These are phyloP conservation scores for rabbit (Oryctolagus cuniculus) DNA, from an alignment of 2,113 vertebrate species.

Conservation along the genomic window DNA sequence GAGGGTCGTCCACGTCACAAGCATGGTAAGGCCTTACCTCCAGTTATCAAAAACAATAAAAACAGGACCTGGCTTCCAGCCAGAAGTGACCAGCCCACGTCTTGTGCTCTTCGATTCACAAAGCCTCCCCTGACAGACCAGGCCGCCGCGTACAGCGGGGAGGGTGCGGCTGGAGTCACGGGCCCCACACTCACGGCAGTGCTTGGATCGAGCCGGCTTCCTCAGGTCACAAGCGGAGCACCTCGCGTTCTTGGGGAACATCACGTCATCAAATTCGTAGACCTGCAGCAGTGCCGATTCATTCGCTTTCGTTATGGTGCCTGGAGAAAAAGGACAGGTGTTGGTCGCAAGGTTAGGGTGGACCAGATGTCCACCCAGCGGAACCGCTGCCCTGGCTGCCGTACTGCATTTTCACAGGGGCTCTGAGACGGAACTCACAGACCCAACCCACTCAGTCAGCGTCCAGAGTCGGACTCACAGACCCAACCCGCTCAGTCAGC, in stretches of 20 bases:
- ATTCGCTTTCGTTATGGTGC: constrained; percentile 92
- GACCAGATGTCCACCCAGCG: background rate
- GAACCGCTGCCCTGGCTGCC: background rate
- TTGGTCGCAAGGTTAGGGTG: background rate
- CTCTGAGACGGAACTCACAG: background rate
- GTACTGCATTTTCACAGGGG: too few relatives aligned
- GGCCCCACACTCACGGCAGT: constrained; percentile 91
- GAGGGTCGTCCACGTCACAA: background rate
- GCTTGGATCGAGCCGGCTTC: constrained; percentile 97
- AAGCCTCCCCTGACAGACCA: background rate
- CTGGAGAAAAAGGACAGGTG: constrained; percentile 81
- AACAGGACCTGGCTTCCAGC: background rate
- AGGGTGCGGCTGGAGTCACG: accelerated
- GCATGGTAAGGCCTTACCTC: background rate
- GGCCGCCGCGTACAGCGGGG: accelerated
- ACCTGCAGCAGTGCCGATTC: constrained; percentile 85
- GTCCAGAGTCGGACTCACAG: too few relatives aligned
- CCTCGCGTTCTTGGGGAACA: constrained; percentile 89
- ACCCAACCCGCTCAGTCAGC: too few relatives aligned
- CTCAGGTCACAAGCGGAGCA: constrained; percentile 92
- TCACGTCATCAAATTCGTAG: constrained; percentile 91
- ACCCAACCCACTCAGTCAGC: too few relatives aligned
- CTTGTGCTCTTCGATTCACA: background rate
- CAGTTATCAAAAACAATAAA: background rate
- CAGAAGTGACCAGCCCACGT: background rate